Conservation (phyloP, 1,140 invertebrate genomes). For the Anagrus nilaparvatae region DNA sequence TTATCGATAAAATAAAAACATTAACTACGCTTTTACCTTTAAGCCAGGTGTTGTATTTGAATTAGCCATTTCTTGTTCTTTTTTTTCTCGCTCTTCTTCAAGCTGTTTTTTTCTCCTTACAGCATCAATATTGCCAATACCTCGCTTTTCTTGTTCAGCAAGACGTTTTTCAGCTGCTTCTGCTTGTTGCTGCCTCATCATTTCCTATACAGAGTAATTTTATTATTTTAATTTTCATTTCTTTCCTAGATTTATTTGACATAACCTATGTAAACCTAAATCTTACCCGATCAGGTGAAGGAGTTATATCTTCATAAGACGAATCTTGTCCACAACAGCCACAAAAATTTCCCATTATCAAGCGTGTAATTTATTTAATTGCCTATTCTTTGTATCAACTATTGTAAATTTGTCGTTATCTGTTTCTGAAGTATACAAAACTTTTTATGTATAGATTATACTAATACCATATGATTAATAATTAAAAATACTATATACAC, state of each 20-base stretch:
- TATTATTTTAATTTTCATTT: not conserved
- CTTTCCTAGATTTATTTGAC: not conserved
- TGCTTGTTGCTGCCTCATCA: slow-evolving; percentile 37
- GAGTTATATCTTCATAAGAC: slow-evolving; percentile 14
- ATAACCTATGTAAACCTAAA: not conserved
- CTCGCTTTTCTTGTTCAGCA: slow-evolving; percentile 39
- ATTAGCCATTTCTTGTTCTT: slow-evolving; percentile 26
- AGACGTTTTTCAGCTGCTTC: slow-evolving; percentile 46
- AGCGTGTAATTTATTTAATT: no score
- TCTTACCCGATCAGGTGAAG: slow-evolving; percentile 14
- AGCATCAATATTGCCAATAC: slow-evolving; percentile 44
- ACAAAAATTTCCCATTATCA: slow-evolving; percentile 9
- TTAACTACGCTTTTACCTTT: slow-evolving; percentile 19
- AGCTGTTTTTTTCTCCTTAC: slow-evolving; percentile 41
- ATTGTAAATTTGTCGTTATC: no score
- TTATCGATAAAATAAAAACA: not conserved
- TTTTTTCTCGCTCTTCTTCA: slow-evolving; percentile 31
- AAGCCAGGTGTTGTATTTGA: slow-evolving; percentile 15
- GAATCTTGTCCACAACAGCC: slow-evolving; percentile 12
- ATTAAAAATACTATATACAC: no score
- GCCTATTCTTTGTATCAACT: no score
- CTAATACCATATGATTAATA: no score
- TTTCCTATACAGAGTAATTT: slow-evolving; percentile 31
- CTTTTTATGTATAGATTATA: no score
- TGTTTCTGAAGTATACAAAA: no score